These are phyloP conservation scores for Prinia subflava DNA, from an alignment of 2,113 vertebrate species.

Conservation along the genomic window DNA sequence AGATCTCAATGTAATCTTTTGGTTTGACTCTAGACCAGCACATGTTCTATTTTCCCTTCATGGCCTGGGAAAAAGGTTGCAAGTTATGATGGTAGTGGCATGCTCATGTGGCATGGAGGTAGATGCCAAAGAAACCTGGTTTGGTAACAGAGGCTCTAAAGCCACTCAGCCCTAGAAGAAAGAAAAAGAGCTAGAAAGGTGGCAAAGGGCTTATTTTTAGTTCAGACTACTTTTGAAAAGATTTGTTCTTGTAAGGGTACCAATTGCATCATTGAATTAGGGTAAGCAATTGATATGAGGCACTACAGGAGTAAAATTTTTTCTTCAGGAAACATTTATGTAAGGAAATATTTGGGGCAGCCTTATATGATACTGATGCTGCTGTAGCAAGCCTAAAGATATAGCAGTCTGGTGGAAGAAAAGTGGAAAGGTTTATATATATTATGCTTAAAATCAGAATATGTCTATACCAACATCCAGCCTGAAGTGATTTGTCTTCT, in stretches of 20 bases:
- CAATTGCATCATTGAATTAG: neutral
- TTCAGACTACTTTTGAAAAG: neutral
- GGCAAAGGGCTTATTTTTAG: neutral
- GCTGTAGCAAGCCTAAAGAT: neutral
- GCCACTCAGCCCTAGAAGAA: neutral
- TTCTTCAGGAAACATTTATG: neutral
- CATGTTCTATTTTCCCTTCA: neutral
- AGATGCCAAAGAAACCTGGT: neutral
- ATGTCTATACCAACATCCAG: neutral
- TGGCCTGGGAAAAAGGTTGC: neutral
- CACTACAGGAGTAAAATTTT: neutral
- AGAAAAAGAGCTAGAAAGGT: neutral
- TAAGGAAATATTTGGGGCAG: neutral
- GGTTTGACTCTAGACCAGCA: neutral
- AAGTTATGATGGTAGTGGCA: no score
- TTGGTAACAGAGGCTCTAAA: neutral
- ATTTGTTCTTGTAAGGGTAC: neutral
- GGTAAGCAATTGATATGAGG: neutral
- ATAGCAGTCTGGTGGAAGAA: neutral
- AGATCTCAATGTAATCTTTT: rapidly evolving
- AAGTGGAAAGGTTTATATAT: neutral
- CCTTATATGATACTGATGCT: neutral
- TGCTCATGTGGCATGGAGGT: rapidly evolving
- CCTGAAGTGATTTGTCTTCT: neutral
- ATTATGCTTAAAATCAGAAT: neutral